Percentiles rank a stretch among this genome's conserved stretches.
Conservation (phyloP, 2,888 invertebrate genomes). For the Drosophila siamana region DNA sequence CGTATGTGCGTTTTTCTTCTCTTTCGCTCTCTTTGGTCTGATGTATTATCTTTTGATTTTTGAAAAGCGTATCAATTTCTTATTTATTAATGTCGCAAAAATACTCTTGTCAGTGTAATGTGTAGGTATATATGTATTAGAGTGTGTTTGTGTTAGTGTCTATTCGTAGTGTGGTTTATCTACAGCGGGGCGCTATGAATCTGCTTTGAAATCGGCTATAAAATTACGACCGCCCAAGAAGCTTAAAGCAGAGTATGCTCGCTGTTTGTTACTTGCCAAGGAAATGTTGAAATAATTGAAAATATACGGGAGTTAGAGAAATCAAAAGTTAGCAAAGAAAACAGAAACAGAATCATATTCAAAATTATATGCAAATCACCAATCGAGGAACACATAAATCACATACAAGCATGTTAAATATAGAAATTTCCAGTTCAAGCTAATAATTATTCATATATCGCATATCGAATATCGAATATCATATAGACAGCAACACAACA, state of each 20-base stretch:
- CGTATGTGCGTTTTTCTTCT: conserved; percentile 68
- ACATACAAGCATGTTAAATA: conserved; percentile 44
- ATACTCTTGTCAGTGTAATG: conserved; percentile 51
- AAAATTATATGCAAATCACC: conserved; percentile 48
- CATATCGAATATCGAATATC: conserved; percentile 32
- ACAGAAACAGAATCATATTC: not conserved
- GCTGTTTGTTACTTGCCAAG: conserved; percentile 9
- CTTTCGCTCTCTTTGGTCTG: conserved; percentile 76
- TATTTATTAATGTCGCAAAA: conserved; percentile 65
- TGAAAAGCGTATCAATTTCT: conserved; percentile 55
- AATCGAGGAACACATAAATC: conserved; percentile 72
- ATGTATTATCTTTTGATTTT: conserved; percentile 37
- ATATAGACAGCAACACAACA: conserved; percentile 57
- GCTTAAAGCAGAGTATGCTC: conserved; percentile 15
- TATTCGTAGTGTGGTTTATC: conserved; percentile 20
- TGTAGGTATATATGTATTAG: too few relatives aligned
- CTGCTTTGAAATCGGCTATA: conserved; percentile 19
- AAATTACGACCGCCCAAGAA: conserved; percentile 22
- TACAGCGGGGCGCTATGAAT: conserved; percentile 21
- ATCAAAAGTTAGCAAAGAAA: conserved; percentile 27
- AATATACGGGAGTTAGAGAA: conserved; percentile 7
- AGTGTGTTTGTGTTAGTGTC: conserved; percentile 23
- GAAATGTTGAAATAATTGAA: conserved; percentile 11
- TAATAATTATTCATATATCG: conserved; percentile 44
- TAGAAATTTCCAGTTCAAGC: conserved; percentile 51